Base-by-base conservation (phyloP, 2,797 vertebrate genomes). In the Aeoliscus strigatus region DNA sequence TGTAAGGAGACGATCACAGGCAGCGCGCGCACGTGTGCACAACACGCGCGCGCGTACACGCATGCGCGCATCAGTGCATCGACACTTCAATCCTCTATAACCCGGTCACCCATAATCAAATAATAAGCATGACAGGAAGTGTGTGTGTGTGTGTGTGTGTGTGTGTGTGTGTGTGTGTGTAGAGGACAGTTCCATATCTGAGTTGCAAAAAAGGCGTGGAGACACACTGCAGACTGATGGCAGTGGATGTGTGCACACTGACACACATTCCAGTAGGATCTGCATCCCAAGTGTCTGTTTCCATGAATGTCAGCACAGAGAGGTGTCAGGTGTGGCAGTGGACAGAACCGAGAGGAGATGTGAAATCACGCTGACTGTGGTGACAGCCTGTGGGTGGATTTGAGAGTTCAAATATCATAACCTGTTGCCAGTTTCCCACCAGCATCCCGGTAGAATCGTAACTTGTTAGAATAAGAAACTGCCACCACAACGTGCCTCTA, bases 71-170 rank as follows among this genome's bases (percentile, higher is more conserved):
- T 23, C 14, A 1, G 28, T 44, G 40, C 12, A 13, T 53, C 57
- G 67, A 60, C 62, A 71, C 65, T 32, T 56, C 27, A 43, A 31
- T 60, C 31, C 57, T 51, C 47, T 42, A 49, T 78, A 70, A 78
- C 69, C 74, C 59, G 66, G 74, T 78, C 76, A 78, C 66, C 72
- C 60, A 52, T 54, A 71, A 71, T 66, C 31, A 52, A 51, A 73
- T 39, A 28, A 46, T 25, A 59, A 51, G 47, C 31, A 8, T 54
- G 47, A 10, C 31, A 39, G 38, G 10, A 27, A 14, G 35, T 18
- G 56, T 39, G 17, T 37, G 30, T 28, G 23, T 35, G 36, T 24
- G 34, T 23, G 41, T 27, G 23, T 15, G 29, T 17, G 42, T 56
- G 53, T 47, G 29, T 40, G 14, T 39, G 29, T 27, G 39, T 14